Evolutionary conservation across 2,888 invertebrate genomes (phyloP).

Genomic region (Oeneis ivallda): DNA sequence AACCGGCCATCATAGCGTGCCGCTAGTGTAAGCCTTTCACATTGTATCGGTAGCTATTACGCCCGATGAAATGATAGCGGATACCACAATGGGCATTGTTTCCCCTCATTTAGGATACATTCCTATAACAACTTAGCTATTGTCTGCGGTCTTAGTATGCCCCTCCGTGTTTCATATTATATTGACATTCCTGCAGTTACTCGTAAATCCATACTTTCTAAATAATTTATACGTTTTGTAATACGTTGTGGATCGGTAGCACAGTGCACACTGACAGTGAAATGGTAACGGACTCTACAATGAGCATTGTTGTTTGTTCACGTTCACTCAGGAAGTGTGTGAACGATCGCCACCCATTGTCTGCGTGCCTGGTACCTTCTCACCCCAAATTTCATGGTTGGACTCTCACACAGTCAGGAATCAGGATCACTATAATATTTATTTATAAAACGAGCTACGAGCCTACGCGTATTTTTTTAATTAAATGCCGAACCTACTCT

Average conservation of each 20-base stretch:
- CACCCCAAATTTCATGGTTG: conserved; percentile 19
- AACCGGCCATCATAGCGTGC: too few species aligned
- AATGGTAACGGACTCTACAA: conserved; percentile 67
- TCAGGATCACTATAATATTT: too few species aligned
- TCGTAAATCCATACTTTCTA: conserved; percentile 16
- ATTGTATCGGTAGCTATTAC: conserved; percentile 42
- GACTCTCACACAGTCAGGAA: too few species aligned
- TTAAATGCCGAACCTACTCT: too few species aligned
- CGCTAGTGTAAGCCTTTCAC: conserved; percentile 21
- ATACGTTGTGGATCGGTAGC: conserved; percentile 39
- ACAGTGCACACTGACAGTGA: conserved; percentile 48
- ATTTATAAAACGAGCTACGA: too few species aligned
- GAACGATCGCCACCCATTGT: conserved; percentile 57
- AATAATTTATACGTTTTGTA: conserved; percentile 13
- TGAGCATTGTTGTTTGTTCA: conserved; percentile 61
- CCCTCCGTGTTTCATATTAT: not conserved
- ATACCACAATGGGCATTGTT: conserved; percentile 68
- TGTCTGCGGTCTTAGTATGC: conserved; percentile 57
- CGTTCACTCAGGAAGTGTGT: conserved; percentile 51
- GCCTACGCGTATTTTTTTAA: too few species aligned
- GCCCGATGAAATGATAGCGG: conserved; percentile 65
- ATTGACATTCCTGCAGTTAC: not conserved
- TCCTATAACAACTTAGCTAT: conserved; percentile 50
- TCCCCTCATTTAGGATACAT: conserved; percentile 51
- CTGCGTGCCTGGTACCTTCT: conserved; percentile 53